Base-by-base conservation (phyloP, 2,888 invertebrate genomes). In the Melipona bicolor region DNA sequence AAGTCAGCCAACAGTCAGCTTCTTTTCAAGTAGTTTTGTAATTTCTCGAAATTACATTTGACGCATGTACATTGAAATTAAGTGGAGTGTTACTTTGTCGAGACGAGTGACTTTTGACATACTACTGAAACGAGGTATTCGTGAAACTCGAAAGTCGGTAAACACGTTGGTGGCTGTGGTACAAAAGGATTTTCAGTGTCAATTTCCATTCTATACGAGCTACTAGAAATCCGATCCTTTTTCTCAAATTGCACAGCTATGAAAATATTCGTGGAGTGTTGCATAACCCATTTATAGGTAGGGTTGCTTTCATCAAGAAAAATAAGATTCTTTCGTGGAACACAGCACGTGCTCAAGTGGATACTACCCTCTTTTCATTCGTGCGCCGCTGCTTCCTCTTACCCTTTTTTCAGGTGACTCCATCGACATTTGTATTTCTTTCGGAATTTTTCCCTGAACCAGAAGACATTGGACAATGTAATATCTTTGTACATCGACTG, bases 201-300 rank as follows among this genome's bases (percentile, higher is more conserved):
- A n/a, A 62, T 79, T 64, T 64, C 62, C 52, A n/a, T 56, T 69
- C 49, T 43, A 32, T 52, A n/a, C 36, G 32, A 69, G 50, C 67
- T 74, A 43, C 56, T 64, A 21, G 56, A 59, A 59, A 59, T 59
- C 56, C 15, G 56, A 59, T 59, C n/a, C 56, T 59, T 59, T 85
- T 72, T 79, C 77, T 79, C 67, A 68, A 89, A 90, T 91, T 91
- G 90, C 88, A 88, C 91, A 90, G 92, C 92, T 92, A 92, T 71
- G 83, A 92, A 91, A 92, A 92, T 89, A 92, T 76, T 64, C 73
- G 36, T 76, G 52, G 13, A 88, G 85, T 76, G 87, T 91, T 92
- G 82, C 90, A 81, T 85, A 92, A 92, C 88, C 86, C 86, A 87
- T 91, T 88, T 80, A 79, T 79, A 80, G 82, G 68, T 32, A 70